Base-by-base conservation (phyloP, 2,888 invertebrate species). In the Polymixis flavicincta region DNA sequence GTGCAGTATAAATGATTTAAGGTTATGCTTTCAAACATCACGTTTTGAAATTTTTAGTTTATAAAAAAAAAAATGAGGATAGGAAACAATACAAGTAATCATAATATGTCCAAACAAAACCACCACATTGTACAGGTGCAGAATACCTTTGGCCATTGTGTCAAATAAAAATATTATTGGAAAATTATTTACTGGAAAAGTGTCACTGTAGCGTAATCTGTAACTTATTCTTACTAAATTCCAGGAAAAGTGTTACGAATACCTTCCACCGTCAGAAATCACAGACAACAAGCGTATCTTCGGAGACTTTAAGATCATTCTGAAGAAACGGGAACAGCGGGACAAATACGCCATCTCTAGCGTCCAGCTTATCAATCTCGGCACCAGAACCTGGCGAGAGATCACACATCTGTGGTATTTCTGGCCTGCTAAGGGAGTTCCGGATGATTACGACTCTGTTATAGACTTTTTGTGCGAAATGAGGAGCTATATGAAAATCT, bases 401-500 rank as follows among this genome's bases (percentile, higher is more conserved):
- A 97, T 99, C 72, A 98, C 98, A 0, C 99, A 99, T 91, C 97
- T 99, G 90, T 99, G 99, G 99, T 99, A 98, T 96, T 97, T 98
- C 90, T 99, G 99, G 99, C 99, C 99, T 0, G 97, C 97, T n/a
- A 97, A 98, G 82, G 99, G 99, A 0, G 98, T 98, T 0, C 99
- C 99, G 2, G 97, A 97, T 13, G 99, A 99, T 89, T 98, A 98
- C 70, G 97, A 98, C 70, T 98, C 98, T 0, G 96, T 99, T 65
- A 98, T 99, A 66, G 98, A 98, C 71, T 98, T 99, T 95, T 96
- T 99, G 60, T 97, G 98, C 28, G 99, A 99, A 94, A 98, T 98
- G 81, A 97, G 99, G 90, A 96, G 93, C 70, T 96, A 94, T 70
- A 96, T 96, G 95, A 96, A 96, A 89, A 90, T 95, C 45, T 93